Conservation (phyloP, 2,888 invertebrate genomes). For the Heteromurus nitidus region DNA sequence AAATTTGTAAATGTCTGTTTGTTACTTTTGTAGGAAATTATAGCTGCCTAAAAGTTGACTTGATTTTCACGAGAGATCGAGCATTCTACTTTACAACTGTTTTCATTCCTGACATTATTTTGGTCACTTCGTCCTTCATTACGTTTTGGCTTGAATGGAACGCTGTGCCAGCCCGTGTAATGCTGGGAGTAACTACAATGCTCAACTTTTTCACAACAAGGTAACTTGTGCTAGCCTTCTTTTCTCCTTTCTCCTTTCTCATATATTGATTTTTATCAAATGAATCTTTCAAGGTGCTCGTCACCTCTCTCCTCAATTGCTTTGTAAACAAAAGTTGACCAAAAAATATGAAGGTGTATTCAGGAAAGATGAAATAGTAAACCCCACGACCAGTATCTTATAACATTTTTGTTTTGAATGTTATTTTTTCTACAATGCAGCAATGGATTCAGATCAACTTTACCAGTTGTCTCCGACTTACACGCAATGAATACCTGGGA, state of each 20-base stretch:
- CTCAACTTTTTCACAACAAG: slow-evolving; percentile 96
- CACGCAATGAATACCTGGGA: slow-evolving; percentile 91
- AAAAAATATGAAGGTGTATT: too few relatives aligned
- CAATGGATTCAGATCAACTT: slow-evolving; percentile 78
- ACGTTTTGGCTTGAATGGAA: slow-evolving; percentile 99
- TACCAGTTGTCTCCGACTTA: slow-evolving; percentile 94
- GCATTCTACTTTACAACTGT: slow-evolving; percentile 98
- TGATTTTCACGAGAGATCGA: slow-evolving; percentile 95
- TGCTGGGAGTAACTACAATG: slow-evolving; percentile 97
- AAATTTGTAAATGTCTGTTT: too few relatives aligned
- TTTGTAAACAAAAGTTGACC: too few relatives aligned
- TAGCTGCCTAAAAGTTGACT: slow-evolving; percentile 95
- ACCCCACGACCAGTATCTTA: not conserved
- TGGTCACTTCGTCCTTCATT: slow-evolving; percentile 97
- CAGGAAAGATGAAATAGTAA: not conserved
- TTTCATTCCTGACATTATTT: slow-evolving; percentile 96
- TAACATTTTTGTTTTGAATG: not conserved
- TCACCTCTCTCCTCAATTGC: too few relatives aligned
- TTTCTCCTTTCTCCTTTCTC: too few relatives aligned
- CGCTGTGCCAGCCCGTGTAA: slow-evolving; percentile 95
- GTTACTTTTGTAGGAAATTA: slow-evolving; percentile 85
- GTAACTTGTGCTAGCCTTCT: too few relatives aligned
- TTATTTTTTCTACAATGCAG: slow-evolving; percentile 45
- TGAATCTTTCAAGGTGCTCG: too few relatives aligned
- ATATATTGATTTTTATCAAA: too few relatives aligned